These are phyloP conservation scores for Ondatra zibethicus DNA, from an alignment of 2,113 vertebrate genomes.

Conservation along the genomic window DNA sequence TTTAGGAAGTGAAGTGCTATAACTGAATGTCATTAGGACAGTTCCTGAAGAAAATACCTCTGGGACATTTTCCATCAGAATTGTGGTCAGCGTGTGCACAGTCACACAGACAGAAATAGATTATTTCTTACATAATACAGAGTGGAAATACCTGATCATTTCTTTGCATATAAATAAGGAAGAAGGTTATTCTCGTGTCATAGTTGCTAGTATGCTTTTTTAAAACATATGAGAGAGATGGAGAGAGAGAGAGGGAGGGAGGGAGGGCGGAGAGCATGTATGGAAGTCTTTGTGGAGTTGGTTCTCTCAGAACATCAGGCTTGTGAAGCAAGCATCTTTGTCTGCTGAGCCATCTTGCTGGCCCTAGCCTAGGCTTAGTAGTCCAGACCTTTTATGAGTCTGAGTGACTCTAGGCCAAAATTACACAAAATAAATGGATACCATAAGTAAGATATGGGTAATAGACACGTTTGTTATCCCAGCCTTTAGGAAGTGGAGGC, in stretches of 20 bases:
- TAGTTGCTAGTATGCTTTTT: neutral
- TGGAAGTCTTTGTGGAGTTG: neutral
- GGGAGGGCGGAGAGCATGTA: neutral
- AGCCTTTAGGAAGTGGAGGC: neutral
- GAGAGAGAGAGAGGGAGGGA: neutral
- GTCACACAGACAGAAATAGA: neutral
- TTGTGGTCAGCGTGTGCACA: neutral
- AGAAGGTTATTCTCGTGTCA: neutral
- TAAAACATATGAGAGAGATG: neutral
- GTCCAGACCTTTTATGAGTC: neutral
- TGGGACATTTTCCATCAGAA: neutral
- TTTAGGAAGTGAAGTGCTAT: neutral
- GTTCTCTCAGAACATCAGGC: neutral
- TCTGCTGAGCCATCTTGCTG: neutral
- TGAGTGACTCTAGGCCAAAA: neutral
- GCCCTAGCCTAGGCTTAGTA: neutral
- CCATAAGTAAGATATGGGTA: neutral
- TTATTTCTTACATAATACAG: neutral
- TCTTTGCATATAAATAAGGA: neutral
- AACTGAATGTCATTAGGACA: neutral
- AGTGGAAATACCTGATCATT: neutral
- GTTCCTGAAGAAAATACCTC: neutral
- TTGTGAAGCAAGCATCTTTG: neutral
- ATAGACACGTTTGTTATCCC: neutral
- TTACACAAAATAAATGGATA: neutral